Base-by-base conservation (phyloP, 2,888 invertebrate species). In the Leuctra nigra region DNA sequence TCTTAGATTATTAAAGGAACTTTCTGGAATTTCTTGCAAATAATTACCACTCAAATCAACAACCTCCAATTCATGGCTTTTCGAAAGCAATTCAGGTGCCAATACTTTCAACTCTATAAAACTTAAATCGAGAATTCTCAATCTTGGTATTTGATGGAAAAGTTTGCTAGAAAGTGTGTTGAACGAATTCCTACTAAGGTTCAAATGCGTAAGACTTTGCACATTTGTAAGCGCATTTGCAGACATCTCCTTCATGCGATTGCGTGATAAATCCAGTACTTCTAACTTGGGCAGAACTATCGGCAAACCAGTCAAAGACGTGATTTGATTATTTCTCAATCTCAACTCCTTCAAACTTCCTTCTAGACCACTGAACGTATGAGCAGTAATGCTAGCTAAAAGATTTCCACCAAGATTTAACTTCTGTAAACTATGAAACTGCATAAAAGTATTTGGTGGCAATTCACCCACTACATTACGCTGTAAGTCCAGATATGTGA, bases 401-500 rank as follows among this genome's bases (percentile, higher is more conserved):
- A 89, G 80, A 68, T 92, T 92, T 23, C 91, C 87, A 22, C 86
- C 86, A 29, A 93, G 73, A 68, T 91, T 89, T 61, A 93, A 75
- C 63, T 80, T 79, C 59, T 77, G 75, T 48, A 92, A 74, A 61
- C 80, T 81, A 68, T 84, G 82, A 68, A 90, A 90, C 69, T 86
- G 66, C 63, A 84, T 82, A 68, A 93, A 92, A 1, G 90, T 85
- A 22, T 82, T 84, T 0, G 84, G 70, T 0, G 92, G 92, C 57
- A 94, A 75, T 74, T 93, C 92, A 52, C 91, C 79, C 35, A 94
- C 88, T 1, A 93, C 84, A 70, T 94, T 94, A 61, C 88, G 81
- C 0, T 90, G 85, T 25, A 94, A 74, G 0, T 86, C 84, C 55
- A 94, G 73, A 1, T 80, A 79, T n/a, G 81, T 83, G 0, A 86